Percentiles rank a stretch among this genome's conserved stretches.
Evolutionary conservation across 2,888 invertebrate species (phyloP).

Genomic region (Cryptophagus acutangulus): DNA sequence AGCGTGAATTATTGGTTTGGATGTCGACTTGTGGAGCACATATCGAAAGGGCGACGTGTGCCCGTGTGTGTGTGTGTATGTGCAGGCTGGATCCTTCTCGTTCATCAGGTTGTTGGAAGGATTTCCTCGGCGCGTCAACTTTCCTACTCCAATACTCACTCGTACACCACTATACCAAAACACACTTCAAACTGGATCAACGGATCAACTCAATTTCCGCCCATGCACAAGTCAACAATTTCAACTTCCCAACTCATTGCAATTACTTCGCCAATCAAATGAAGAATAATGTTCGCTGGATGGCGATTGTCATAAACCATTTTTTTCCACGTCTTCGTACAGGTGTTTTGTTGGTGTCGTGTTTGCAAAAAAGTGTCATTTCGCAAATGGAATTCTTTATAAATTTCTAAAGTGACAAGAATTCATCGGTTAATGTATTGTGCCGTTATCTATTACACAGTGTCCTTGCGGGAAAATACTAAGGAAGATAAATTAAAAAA

Average conservation of each 20-base stretch:
- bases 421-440: conserved; percentile 39
- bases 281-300: no score
- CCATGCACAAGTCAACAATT: background rate
- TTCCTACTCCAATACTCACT: conserved; percentile 3
- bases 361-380: conserved; percentile 17
- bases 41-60: conserved; percentile 11
- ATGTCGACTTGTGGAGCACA: conserved; percentile 9
- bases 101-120: conserved; percentile 23
- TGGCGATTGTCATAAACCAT: no score
- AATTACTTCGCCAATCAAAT: no score
- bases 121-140: conserved; percentile 18
- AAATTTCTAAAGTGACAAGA: conserved; percentile 39
- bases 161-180: no score
- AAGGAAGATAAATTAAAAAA: conserved; percentile 67
- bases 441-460: conserved; percentile 40
- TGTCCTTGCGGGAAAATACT: conserved; percentile 47
- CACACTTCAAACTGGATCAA: conserved; percentile 11
- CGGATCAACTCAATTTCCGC: conserved; percentile 9
- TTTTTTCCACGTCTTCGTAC: background rate
- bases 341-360: background rate
- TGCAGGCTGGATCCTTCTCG: conserved; percentile 13
- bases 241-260: background rate
- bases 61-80: no score
- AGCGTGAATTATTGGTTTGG: conserved; percentile 10
- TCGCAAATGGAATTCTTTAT: conserved; percentile 31